Evolutionary conservation across 1,140 invertebrate species (phyloP).

Genomic region (Geopemphigus sp.): DNA sequence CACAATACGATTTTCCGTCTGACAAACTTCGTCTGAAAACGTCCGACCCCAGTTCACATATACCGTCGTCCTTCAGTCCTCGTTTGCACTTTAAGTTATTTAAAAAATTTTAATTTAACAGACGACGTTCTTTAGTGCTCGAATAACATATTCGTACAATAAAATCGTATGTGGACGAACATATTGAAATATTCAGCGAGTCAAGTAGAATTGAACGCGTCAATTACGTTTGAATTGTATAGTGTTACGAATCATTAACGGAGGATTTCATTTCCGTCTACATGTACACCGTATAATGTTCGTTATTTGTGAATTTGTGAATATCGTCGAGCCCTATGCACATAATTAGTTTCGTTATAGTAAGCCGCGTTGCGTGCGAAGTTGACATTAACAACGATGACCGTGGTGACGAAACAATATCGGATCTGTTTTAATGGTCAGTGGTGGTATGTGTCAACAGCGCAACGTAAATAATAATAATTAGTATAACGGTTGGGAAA

Average conservation of each 20-base stretch:
- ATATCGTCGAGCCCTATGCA: neutral
- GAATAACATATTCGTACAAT: neutral
- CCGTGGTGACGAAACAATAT: slow-evolving; percentile 10
- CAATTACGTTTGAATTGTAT: slow-evolving; percentile 16
- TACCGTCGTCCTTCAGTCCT: too few species aligned
- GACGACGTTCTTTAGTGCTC: neutral
- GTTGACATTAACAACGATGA: neutral
- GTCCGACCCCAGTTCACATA: too few species aligned
- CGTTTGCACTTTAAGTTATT: too few species aligned
- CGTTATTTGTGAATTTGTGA: too few species aligned
- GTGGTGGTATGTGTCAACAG: neutral
- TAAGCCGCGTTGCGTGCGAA: slow-evolving; percentile 1
- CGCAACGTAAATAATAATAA: slow-evolving; percentile 9
- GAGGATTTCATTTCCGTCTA: slow-evolving; percentile 5
- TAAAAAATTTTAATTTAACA: too few species aligned
- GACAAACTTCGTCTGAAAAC: too few species aligned
- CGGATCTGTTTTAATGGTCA: neutral
- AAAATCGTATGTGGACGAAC: neutral
- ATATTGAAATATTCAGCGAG: neutral
- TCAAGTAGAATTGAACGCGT: neutral
- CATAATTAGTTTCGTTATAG: slow-evolving; percentile 13
- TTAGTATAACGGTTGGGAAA: slow-evolving; percentile 7
- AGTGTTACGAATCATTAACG: neutral
- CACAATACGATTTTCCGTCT: too few species aligned
- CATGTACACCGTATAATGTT: neutral